Base-by-base conservation (phyloP, 2,797 vertebrate species). In the Dromococcyx pavoninus region DNA sequence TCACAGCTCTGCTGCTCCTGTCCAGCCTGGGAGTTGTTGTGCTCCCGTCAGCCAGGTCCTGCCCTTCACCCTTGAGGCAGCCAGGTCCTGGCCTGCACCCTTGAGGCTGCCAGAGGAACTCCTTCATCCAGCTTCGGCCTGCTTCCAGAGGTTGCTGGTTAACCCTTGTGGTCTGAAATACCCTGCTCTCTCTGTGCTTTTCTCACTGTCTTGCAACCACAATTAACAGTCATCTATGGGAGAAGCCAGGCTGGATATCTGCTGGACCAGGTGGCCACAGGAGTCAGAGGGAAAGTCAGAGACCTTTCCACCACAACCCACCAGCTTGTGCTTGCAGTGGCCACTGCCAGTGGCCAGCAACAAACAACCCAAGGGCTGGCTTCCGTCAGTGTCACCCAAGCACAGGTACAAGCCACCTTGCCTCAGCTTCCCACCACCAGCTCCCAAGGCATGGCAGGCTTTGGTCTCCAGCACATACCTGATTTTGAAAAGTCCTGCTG, bases 271-370 rank as follows among this genome's bases (percentile, higher is more conserved):
- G 46, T 0, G 1, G 48, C 30, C 43, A 50, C 23, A 21, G 50
- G 9, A 39, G 58, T 23, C 0, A 0, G 9, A 39, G 7, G 13
- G 10, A 50, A 48, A 73, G 9, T 19, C 72, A 13, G 65, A 25
- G n/a, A n/a, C 1, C 2, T 6, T 11, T 41, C 25, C 30, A 43
- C 25, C 73, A 58, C 57, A 17, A 39, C 0, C 0, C 17, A 19
- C 9, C 4, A 17, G 23, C 33, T 25, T 57, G 4, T 39, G 66
- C 56, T 61, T 17, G 2, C 30, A 41, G 22, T 21, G 50, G 33
- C 11, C 25, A 24, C 22, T 48, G 46, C 11, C 16, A 43, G 30
- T 7, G 33, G 30, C 51, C 33, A 39, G 25, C n/a, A 53, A 51
- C 19, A 54, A 37, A 41, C 15, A 25, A 4, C 1, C 1, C 3